Evolutionary conservation across 2,113 vertebrate species (phyloP).

Genomic region (Cairina moschata): DNA sequence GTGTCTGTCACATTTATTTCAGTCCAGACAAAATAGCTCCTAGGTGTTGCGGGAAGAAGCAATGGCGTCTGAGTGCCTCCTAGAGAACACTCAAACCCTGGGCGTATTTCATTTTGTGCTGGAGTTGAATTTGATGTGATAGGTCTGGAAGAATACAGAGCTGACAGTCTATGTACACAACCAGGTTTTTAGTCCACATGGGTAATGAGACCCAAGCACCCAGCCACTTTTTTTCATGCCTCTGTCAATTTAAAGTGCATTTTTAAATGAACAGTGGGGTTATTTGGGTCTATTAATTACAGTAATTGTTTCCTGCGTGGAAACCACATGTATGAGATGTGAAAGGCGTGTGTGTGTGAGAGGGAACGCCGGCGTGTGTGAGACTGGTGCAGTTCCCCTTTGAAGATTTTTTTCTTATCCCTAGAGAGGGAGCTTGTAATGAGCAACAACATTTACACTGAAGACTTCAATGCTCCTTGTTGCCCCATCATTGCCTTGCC

Average conservation of each 20-base stretch:
- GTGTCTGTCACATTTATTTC: background rate
- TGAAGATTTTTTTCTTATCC: slow-evolving; percentile 58
- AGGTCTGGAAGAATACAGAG: slow-evolving; percentile 51
- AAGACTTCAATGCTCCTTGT: slow-evolving; percentile 53
- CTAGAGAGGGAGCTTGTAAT: slow-evolving; percentile 58
- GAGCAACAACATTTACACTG: slow-evolving; percentile 54
- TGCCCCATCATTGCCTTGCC: slow-evolving; percentile 45
- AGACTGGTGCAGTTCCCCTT: slow-evolving; percentile 44
- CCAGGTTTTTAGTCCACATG: background rate
- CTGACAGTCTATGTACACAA: slow-evolving; percentile 62
- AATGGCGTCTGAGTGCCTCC: background rate
- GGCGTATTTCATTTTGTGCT: slow-evolving; percentile 4
- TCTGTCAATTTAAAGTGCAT: slow-evolving; percentile 62
- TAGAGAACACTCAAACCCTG: slow-evolving; percentile 34
- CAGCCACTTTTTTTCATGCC: slow-evolving; percentile 37
- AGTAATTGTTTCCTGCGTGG: slow-evolving; percentile 70
- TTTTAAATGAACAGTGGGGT: slow-evolving; percentile 60
- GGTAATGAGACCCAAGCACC: slow-evolving; percentile 44
- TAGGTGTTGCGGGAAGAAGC: background rate
- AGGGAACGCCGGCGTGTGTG: background rate
- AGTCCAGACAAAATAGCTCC: slow-evolving; percentile 7
- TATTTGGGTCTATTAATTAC: slow-evolving; percentile 70
- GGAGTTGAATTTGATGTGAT: slow-evolving; percentile 45
- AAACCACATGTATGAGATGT: slow-evolving; percentile 62
- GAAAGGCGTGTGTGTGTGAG: slow-evolving; percentile 29